Base-by-base conservation (phyloP, 2,888 invertebrate genomes). In the Caenorhabditis virilis region DNA sequence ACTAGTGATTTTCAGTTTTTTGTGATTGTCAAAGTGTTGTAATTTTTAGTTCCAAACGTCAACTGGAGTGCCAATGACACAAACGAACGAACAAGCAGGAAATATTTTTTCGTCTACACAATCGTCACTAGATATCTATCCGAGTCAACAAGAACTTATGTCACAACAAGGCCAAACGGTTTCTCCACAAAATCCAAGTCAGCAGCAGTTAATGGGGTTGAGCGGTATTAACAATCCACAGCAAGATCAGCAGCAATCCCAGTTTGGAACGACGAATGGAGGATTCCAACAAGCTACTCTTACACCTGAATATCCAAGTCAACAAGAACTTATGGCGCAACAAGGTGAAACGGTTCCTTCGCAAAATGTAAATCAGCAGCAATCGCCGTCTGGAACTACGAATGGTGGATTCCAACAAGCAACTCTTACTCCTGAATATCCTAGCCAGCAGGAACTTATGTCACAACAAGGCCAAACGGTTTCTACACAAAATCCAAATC, bases 21-120 rank as follows among this genome's bases (percentile, higher is more conserved):
- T n/a, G n/a, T n/a, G n/a, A n/a, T n/a, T n/a, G n/a, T n/a, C n/a
- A n/a, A n/a, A n/a, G n/a, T n/a, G n/a, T n/a, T n/a, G n/a, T n/a
- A n/a, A 36, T 5, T 62, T 62, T 46, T 52, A 62, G 61, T 62
- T 55, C 51, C 61, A 62, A 52, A 26, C 61, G n/a, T 39, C 56
- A 45, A 62, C 61, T n/a, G n/a, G n/a, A n/a, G n/a, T n/a, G n/a
- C n/a, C n/a, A n/a, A n/a, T n/a, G n/a, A n/a, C n/a, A n/a, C n/a
- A n/a, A n/a, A n/a, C n/a, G n/a, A n/a, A n/a, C n/a, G n/a, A n/a
- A n/a, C n/a, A n/a, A n/a, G n/a, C n/a, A n/a, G n/a, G n/a, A n/a
- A n/a, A n/a, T n/a, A 26, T 48, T 43, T 26, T 38, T 49, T 30
- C 59, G 53, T 43, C 36, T 36, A 41, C 46, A 53, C 41, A 54